Evolutionary conservation across 2,797 vertebrate genomes (phyloP).

Genomic region (Myotis vivesi): DNA sequence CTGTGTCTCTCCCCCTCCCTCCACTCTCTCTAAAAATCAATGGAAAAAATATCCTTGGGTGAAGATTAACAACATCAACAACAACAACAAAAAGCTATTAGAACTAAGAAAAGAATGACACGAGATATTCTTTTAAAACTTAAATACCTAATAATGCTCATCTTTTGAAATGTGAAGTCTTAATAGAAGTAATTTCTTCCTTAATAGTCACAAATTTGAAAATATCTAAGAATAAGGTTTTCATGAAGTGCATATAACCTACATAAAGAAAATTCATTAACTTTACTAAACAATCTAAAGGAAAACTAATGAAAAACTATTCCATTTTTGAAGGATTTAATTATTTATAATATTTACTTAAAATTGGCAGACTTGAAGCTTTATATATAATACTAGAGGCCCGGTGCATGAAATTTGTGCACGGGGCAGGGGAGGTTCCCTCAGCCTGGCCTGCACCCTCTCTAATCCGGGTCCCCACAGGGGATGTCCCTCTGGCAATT

Average conservation of each 20-base stretch:
- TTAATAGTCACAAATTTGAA: not conserved
- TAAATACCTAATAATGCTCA: not conserved
- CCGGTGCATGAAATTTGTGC: too few relatives aligned
- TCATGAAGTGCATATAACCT: not conserved
- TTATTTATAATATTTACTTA: not conserved
- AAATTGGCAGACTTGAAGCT: not conserved
- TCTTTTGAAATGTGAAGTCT: not conserved
- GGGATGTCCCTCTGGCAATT: too few relatives aligned
- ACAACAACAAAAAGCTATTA: not conserved
- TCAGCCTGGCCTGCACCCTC: too few relatives aligned
- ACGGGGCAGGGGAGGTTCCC: too few relatives aligned
- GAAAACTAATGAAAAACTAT: not conserved
- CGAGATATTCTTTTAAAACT: not conserved
- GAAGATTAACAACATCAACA: too few relatives aligned
- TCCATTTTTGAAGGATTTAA: not conserved
- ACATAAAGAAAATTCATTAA: not conserved
- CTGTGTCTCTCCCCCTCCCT: too few relatives aligned
- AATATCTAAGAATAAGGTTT: not conserved
- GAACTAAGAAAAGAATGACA: not conserved
- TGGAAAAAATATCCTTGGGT: too few relatives aligned
- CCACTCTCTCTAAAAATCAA: too few relatives aligned
- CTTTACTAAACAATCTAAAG: not conserved
- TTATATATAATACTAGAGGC: not conserved
- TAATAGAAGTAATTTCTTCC: not conserved
- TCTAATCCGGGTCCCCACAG: too few relatives aligned